Conservation (phyloP, 1,140 invertebrate species). For the Planococcus citri region DNA sequence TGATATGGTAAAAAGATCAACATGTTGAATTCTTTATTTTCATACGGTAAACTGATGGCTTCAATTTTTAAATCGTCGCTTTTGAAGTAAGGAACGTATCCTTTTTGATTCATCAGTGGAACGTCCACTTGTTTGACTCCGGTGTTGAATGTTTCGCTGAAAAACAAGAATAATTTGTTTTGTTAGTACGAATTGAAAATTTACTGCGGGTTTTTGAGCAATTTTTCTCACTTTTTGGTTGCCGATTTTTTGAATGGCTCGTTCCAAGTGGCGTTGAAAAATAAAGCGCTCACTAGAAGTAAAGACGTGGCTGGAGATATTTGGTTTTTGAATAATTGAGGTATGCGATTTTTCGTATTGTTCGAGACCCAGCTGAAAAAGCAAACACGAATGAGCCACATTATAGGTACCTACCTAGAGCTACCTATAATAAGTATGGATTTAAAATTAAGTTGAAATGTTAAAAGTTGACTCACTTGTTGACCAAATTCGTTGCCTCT, state of each 20-base stretch:
- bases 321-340: background rate
- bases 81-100: background rate
- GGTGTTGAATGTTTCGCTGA: background rate
- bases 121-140: background rate
- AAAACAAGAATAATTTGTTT: background rate
- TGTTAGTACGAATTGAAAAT: background rate
- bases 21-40: background rate
- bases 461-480: no score
- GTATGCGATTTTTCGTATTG: background rate
- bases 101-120: background rate
- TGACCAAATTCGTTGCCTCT: no score
- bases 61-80: background rate
- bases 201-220: no score
- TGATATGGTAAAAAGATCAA: background rate
- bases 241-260: background rate
- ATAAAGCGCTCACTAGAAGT: background rate
- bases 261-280: background rate
- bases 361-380: background rate
- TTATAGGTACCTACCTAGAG: no score
- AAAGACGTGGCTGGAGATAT: background rate
- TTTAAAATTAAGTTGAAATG: no score
- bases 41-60: background rate
- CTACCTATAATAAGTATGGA: no score
- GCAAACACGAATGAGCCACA: background rate
- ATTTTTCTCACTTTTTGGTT: background rate